Base-by-base conservation (phyloP, 2,888 invertebrate species). In the Hedya salicella region DNA sequence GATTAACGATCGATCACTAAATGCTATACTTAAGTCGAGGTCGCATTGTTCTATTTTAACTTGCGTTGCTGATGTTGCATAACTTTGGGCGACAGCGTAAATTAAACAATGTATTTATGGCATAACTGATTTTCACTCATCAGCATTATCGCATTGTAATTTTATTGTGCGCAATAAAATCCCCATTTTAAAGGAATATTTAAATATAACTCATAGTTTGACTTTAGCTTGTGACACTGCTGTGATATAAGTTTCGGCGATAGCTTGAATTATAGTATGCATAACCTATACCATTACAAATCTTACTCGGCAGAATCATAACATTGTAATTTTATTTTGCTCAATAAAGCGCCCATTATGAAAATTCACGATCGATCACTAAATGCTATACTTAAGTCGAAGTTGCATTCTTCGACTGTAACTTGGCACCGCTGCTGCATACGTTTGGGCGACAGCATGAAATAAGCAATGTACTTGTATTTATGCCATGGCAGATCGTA, bases 311-410 rank as follows among this genome's bases (percentile, higher is more conserved):
- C n/a, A n/a, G n/a, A n/a, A n/a, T n/a, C n/a, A n/a, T n/a, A n/a
- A n/a, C n/a, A n/a, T n/a, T n/a, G n/a, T n/a, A n/a, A n/a, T n/a
- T n/a, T 76, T 73, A 74, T 73, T 73, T 70, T 67, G 70, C 71
- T 72, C 73, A 76, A 77, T 76, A 74, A 77, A 73, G 69, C 70
- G 70, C 70, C 70, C 71, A 71, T 74, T 76, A 77, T 75, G 75
- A 76, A 77, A 76, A 77, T 76, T 72, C 73, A 76, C 72, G 74
- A 69, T 70, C 69, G 66, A 66, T 67, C 69, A 61, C 30, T 60
- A 25, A 56, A 56, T 40, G 39, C 46, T 63, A 36, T 32, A 25
- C 44, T 60, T 32, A 16, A 21, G 40, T 17, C 11, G 16, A 30
- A 4, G 42, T 30, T 30, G 11, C 57, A 57, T 46, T 36, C 9